Conservation (phyloP, 2,888 invertebrate species). For the Nipponacmea schrenckii region DNA sequence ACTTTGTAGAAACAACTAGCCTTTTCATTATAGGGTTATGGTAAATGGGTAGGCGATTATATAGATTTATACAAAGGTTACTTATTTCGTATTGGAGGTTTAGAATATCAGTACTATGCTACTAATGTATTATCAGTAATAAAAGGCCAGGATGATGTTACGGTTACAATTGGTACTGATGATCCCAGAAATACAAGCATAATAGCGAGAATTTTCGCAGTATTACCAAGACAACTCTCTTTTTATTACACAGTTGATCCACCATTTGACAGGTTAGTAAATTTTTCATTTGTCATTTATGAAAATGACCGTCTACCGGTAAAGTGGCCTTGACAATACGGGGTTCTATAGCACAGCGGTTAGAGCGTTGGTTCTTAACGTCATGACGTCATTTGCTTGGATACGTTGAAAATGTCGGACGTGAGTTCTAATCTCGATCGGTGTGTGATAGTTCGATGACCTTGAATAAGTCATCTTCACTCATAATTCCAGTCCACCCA, state of each 20-base stretch:
- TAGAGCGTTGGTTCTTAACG: too few relatives aligned
- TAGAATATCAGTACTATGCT: conserved; percentile 14
- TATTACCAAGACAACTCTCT: conserved; percentile 6
- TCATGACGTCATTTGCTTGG: too few relatives aligned
- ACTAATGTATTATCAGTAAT: conserved; percentile 1
- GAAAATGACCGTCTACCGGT: too few relatives aligned
- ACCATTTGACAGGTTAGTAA: neutral
- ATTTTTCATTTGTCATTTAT: too few relatives aligned
- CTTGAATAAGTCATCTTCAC: too few relatives aligned
- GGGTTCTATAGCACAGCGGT: too few relatives aligned
- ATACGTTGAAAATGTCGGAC: too few relatives aligned
- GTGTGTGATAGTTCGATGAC: too few relatives aligned
- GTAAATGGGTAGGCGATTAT: conserved; percentile 14
- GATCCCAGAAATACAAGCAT: conserved; percentile 11
- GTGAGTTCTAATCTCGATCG: too few relatives aligned
- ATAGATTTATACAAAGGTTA: conserved; percentile 17
- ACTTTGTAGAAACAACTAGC: neutral
- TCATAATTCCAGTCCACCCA: too few relatives aligned
- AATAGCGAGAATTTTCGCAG: neutral
- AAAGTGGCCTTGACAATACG: too few relatives aligned
- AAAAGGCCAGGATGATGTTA: neutral
- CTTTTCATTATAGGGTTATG: conserved; percentile 8
- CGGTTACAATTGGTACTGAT: conserved; percentile 2
- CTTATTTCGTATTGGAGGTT: conserved; percentile 3
- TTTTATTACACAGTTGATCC: conserved; percentile 7